phyloP scores from a whole-genome alignment of 2,888 invertebrate species.

The Drosophila cognata region DNA sequence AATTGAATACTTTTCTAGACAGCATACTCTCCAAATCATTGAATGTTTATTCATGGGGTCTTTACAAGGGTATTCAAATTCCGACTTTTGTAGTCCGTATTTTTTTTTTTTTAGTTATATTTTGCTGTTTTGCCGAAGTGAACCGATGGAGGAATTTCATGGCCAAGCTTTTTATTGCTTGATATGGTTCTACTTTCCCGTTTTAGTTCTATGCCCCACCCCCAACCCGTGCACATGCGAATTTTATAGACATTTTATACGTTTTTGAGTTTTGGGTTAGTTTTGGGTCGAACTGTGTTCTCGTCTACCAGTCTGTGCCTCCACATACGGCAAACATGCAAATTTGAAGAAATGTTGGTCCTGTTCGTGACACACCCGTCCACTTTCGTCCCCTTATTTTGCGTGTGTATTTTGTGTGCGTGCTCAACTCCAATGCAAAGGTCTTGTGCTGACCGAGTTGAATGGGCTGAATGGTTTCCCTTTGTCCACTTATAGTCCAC shows the following conservation, averaged over 20 bases:
- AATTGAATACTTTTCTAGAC: neutral
- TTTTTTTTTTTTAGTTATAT: neutral
- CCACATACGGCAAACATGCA: slow-evolving; percentile 46
- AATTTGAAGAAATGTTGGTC: slow-evolving; percentile 72
- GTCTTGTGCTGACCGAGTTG: slow-evolving; percentile 8
- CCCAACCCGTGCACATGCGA: slow-evolving; percentile 20
- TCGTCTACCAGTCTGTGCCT: slow-evolving; percentile 17
- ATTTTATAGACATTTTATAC: slow-evolving; percentile 55
- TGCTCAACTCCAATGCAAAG: slow-evolving; percentile 23
- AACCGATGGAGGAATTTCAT: slow-evolving; percentile 53
- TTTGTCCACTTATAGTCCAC: slow-evolving; percentile 66
- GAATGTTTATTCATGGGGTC: neutral
- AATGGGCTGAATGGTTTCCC: slow-evolving; percentile 26
- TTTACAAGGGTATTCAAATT: slow-evolving; percentile 19
- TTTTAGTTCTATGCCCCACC: slow-evolving; percentile 13
- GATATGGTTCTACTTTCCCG: slow-evolving; percentile 44
- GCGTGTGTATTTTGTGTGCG: slow-evolving; percentile 22
- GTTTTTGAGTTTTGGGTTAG: slow-evolving; percentile 68
- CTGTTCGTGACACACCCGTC: slow-evolving; percentile 61
- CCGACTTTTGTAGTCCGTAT: slow-evolving; percentile 8
- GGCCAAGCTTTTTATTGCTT: slow-evolving; percentile 69
- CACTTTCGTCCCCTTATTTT: slow-evolving; percentile 34
- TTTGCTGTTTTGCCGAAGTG: slow-evolving; percentile 47
- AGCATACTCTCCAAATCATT: neutral
- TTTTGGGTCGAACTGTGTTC: slow-evolving; percentile 59